Evolutionary conservation across 2,888 invertebrate genomes (phyloP).

Genomic region (Thecophora atra): DNA sequence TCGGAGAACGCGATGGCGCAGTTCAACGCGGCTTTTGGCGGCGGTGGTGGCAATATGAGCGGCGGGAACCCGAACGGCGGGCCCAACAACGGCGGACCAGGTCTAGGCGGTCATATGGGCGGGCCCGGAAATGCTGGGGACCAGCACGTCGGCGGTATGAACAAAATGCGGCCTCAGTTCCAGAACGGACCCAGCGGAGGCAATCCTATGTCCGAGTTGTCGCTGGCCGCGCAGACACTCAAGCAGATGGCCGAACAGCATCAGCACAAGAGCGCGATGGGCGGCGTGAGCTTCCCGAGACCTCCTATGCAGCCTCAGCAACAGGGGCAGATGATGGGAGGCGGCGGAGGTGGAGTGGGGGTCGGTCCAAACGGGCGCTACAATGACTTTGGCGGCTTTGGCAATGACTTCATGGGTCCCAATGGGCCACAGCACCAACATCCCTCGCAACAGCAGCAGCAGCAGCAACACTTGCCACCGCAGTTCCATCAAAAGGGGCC

Average conservation of each 20-base stretch:
- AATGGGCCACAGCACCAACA: constrained; percentile 56
- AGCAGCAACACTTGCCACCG: constrained; percentile 54
- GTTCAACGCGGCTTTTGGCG: constrained; percentile 59
- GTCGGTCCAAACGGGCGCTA: constrained; percentile 67
- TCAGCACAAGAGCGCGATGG: constrained; percentile 83
- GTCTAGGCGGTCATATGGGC: constrained; percentile 44
- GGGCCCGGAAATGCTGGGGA: constrained; percentile 44
- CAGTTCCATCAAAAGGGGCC: constrained; percentile 58
- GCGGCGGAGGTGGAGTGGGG: constrained; percentile 51
- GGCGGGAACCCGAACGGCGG: constrained; percentile 19
- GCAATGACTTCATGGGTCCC: constrained; percentile 66
- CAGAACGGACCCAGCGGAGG: constrained; percentile 56
- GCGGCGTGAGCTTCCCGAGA: constrained; percentile 70
- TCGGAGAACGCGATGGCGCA: constrained; percentile 63
- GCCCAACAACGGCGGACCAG: constrained; percentile 39
- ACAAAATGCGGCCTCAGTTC: constrained; percentile 57
- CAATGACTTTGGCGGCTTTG: constrained; percentile 70
- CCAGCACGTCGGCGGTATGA: constrained; percentile 49
- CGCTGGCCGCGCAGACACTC: constrained; percentile 92
- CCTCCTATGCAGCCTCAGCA: constrained; percentile 66
- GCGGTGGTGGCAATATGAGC: constrained; percentile 45
- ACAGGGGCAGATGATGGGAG: constrained; percentile 66
- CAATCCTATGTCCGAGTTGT: constrained; percentile 73
- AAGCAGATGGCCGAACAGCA: constrained; percentile 98
- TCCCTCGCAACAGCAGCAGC: constrained; percentile 55